Base-by-base conservation (phyloP, 2,888 invertebrate species). In the Corbicula japonica region DNA sequence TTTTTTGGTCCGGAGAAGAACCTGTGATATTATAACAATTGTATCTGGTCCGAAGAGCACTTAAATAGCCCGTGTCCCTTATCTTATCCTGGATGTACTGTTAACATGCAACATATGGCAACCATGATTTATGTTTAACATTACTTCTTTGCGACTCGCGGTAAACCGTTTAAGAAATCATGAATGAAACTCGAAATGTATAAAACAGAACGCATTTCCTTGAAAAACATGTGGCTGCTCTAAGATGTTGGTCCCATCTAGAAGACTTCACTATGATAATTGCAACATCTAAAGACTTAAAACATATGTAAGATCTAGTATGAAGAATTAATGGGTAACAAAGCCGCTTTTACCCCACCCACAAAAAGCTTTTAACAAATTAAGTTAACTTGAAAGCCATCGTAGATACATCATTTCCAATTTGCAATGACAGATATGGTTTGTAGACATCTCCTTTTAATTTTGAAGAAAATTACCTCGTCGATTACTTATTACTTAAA, bases 331-430 rank as follows among this genome's bases (percentile, higher is more conserved):
- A 66, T 52, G 71, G 63, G 21, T 35, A 66, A 30, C 56, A 68
- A 66, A 69, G 46, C 44, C 32, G 62, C 2, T 63, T n/a, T 44
- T 72, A 54, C 71, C 68, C 61, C 68, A 74, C 66, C 73, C 73
- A 66, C 73, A 34, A 58, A 54, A 66, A 48, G 66, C 71, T 72
- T 62, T 72, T 62, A 62, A 54, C 61, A 72, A 72, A 72, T 72
- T 72, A 72, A 72, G 54, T 72, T 62, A 72, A 62, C 71, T 18
- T 63, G 26, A 62, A 54, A 30, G 50, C 54, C 28, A 26, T 35
- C 28, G 38, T 28, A 26, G 26, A 66, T 66, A 66, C 54, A 66
- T 66, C 66, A 66, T 54, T 6, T 21, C 21, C 54, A 66, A 66
- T 54, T 52, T 54, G 41, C 8, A 41, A 21, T 66, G 66, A 66